Conservation (phyloP, 2,888 invertebrate genomes). For the Lycaena phlaeas region DNA sequence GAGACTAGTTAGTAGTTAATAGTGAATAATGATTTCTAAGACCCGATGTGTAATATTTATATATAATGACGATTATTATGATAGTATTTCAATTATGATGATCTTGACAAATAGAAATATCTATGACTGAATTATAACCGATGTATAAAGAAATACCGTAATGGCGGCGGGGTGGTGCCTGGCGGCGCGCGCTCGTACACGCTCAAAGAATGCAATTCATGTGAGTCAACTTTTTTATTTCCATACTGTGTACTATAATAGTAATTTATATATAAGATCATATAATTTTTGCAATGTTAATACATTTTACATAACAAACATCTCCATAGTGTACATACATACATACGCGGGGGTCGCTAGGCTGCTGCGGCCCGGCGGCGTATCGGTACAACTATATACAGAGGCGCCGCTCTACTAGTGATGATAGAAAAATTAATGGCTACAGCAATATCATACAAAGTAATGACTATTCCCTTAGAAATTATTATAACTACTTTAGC, state of each 20-base stretch:
- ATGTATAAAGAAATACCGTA: too few species aligned
- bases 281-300: slow-evolving; percentile 73
- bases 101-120: too few species aligned
- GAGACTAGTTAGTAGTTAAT: too few species aligned
- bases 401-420: slow-evolving; percentile 45
- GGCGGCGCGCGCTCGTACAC: slow-evolving; percentile 42
- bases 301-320: slow-evolving; percentile 73
- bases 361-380: slow-evolving; percentile 31
- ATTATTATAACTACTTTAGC: slow-evolving; percentile 69
- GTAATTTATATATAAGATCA: slow-evolving; percentile 71
- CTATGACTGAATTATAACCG: too few species aligned
- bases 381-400: slow-evolving; percentile 36
- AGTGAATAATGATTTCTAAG: too few species aligned
- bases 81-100: too few species aligned
- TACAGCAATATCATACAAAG: slow-evolving; percentile 74
- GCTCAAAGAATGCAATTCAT: slow-evolving; percentile 65
- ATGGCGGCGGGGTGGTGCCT: not conserved
- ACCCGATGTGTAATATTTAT: too few species aligned
- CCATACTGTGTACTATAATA: slow-evolving; percentile 72
- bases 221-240: slow-evolving; percentile 72
- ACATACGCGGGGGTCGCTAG: slow-evolving; percentile 39
- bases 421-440: slow-evolving; percentile 69
- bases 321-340: slow-evolving; percentile 67
- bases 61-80: too few species aligned
- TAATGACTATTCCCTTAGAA: slow-evolving; percentile 74